Evolutionary conservation across 2,797 vertebrate genomes (phyloP), one percentile per base, ranked within the genome.

Genomic region (Syngnathus rostellatus): DNA sequence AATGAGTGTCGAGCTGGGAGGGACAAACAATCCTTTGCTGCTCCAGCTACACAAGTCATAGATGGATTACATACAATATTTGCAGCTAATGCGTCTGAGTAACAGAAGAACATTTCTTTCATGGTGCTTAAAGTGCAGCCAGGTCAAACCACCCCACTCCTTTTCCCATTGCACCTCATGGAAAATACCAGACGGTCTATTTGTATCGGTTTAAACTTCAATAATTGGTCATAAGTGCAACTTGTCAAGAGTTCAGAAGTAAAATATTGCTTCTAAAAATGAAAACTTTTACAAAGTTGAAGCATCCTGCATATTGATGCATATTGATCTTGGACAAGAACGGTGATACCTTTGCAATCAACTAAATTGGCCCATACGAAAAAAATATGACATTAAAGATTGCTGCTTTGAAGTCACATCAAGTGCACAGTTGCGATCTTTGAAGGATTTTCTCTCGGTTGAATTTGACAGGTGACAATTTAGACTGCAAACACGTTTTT

Each of bases 111-210:
- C 65, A 76, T 81, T 31, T 31, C 31, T 31, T 31, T 31, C 51
- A 66, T 72, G 77, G 71, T 63, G 65, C 66, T 77, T 65, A 63
- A 77, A 81, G 77, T 82, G 73, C 75, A 82, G 79, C 74, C 68
- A 74, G 72, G 72, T 82, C 74, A 78, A 79, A 83, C 70, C 55
- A 72, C 67, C 70, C 73, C 67, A 80, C 72, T 93, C 90, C 89
- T 92, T 90, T 89, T 92, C 89, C 70, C 71, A 73, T 63, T 41
- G 50, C 68, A 71, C 62, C 67, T 76, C 89, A 89, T 91, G 92
- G 76, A 94, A 94, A 94, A 95, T 92, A 94, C 89, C 92, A 93
- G 90, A 93, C 84, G 92, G 92, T 40, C 59, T 39, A 91, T 89
- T 89, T 86, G 86, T 89, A 92, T 89, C 87, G 87, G 92, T 92